Percentiles rank a stretch among this genome's conserved stretches.
Evolutionary conservation across 2,888 invertebrate species (phyloP).

Genomic region (Drosophila mimetica): DNA sequence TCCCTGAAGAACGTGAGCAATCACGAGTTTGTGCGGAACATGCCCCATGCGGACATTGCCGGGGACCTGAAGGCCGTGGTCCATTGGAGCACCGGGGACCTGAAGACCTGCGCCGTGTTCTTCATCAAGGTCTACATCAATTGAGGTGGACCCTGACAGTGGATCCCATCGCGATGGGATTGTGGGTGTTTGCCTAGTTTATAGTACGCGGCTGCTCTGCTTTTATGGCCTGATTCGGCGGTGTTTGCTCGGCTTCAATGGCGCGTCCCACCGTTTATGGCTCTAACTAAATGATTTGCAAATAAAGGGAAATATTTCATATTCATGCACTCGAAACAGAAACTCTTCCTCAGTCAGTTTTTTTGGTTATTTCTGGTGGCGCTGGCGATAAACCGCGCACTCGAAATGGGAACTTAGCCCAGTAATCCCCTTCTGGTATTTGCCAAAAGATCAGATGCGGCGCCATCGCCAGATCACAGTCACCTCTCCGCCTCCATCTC

Average conservation of each 20-base stretch:
- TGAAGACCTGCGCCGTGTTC: slow-evolving; percentile 35
- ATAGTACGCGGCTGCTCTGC: slow-evolving; percentile 19
- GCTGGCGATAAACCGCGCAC: slow-evolving; percentile 22
- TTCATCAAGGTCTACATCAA: slow-evolving; percentile 21
- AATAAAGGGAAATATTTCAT: slow-evolving; percentile 45
- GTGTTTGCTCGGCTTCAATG: slow-evolving; percentile 34
- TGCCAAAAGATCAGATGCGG: slow-evolving; percentile 56
- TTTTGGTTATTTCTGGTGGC: slow-evolving; percentile 22
- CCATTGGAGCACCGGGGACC: slow-evolving; percentile 35
- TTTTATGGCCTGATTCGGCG: slow-evolving; percentile 27
- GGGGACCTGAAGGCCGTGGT: slow-evolving; percentile 49
- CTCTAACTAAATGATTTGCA: slow-evolving; percentile 45
- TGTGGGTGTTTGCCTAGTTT: slow-evolving; percentile 30
- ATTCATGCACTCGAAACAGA: slow-evolving; percentile 38
- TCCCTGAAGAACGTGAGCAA: slow-evolving; percentile 48
- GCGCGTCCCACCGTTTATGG: slow-evolving; percentile 33
- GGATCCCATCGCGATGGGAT: slow-evolving; percentile 2
- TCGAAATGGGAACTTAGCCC: slow-evolving; percentile 38
- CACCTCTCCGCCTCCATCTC: neutral
- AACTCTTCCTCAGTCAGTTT: neutral
- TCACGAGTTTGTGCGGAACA: slow-evolving; percentile 32
- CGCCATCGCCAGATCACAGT: slow-evolving; percentile 24
- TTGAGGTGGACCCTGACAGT: slow-evolving; percentile 1
- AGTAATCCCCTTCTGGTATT: slow-evolving; percentile 61
- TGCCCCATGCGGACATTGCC: slow-evolving; percentile 42